Conservation (phyloP, 1,140 invertebrate genomes). For the Berghia stephanieae region DNA sequence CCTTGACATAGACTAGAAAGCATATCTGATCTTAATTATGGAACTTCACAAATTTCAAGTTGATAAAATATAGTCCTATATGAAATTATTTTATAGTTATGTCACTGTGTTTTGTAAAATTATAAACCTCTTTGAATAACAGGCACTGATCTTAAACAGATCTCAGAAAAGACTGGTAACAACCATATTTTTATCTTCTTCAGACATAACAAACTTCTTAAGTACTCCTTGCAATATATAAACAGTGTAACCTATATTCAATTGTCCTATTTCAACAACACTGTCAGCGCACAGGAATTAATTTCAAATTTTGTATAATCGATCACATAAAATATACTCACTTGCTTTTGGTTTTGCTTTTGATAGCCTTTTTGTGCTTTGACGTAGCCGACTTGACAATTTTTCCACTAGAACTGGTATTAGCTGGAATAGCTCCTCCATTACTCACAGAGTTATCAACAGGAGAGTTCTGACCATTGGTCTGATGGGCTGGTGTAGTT, state of each 20-base stretch:
- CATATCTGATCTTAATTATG: background rate
- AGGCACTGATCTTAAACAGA: too few relatives aligned
- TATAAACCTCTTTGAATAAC: too few relatives aligned
- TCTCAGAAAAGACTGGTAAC: background rate
- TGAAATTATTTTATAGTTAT: too few relatives aligned
- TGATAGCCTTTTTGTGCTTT: slow-evolving; percentile 65
- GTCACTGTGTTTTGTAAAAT: too few relatives aligned
- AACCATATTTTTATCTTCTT: background rate
- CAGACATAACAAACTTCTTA: background rate
- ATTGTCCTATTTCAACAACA: background rate
- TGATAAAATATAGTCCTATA: too few relatives aligned
- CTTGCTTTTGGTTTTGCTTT: slow-evolving; percentile 65
- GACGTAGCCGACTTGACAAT: slow-evolving; percentile 63
- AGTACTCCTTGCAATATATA: background rate
- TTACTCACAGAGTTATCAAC: slow-evolving; percentile 37
- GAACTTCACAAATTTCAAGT: background rate
- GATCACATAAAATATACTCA: slow-evolving; percentile 29
- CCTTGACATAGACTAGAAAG: background rate
- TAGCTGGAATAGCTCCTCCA: slow-evolving; percentile 45
- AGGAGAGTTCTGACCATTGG: slow-evolving; percentile 67
- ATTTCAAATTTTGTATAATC: background rate
- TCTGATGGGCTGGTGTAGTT: slow-evolving; percentile 68
- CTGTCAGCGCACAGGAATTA: background rate
- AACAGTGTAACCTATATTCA: background rate
- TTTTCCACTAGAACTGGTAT: slow-evolving; percentile 63